Conservation (phyloP, 1,140 invertebrate species). For the Sminthurides bifidus region DNA sequence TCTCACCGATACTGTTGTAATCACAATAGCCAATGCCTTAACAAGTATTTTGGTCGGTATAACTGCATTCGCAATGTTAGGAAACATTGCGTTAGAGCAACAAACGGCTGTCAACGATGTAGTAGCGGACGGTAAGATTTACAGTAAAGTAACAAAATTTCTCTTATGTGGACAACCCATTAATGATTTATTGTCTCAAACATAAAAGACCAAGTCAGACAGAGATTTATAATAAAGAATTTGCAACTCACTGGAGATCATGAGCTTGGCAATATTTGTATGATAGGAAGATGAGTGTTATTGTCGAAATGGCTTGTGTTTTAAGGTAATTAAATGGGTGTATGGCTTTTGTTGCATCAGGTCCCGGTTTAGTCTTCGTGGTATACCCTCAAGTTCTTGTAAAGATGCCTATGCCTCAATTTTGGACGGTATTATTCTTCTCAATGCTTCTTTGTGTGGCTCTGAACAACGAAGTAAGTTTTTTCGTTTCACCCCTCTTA, state of each 20-base stretch:
- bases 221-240: too few species aligned
- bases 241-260: too few species aligned
- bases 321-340: too few species aligned
- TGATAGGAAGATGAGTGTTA: too few species aligned
- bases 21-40: slow-evolving; percentile 66
- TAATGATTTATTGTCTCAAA: too few species aligned
- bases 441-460: slow-evolving; percentile 79
- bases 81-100: slow-evolving; percentile 70
- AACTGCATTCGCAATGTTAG: slow-evolving; percentile 75
- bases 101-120: slow-evolving; percentile 62
- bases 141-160: too few species aligned
- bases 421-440: slow-evolving; percentile 81
- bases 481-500: too few species aligned
- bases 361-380: slow-evolving; percentile 76
- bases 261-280: too few species aligned
- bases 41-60: slow-evolving; percentile 74
- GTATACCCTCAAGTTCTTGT: slow-evolving; percentile 79
- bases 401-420: slow-evolving; percentile 70
- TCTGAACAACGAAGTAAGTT: slow-evolving; percentile 73
- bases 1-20: slow-evolving; percentile 67
- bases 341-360: too few species aligned
- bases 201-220: too few species aligned
- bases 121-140: slow-evolving; percentile 67
- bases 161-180: too few species aligned
- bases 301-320: too few species aligned